Conservation (phyloP, 2,888 invertebrate genomes). For the Agrilus mali region DNA sequence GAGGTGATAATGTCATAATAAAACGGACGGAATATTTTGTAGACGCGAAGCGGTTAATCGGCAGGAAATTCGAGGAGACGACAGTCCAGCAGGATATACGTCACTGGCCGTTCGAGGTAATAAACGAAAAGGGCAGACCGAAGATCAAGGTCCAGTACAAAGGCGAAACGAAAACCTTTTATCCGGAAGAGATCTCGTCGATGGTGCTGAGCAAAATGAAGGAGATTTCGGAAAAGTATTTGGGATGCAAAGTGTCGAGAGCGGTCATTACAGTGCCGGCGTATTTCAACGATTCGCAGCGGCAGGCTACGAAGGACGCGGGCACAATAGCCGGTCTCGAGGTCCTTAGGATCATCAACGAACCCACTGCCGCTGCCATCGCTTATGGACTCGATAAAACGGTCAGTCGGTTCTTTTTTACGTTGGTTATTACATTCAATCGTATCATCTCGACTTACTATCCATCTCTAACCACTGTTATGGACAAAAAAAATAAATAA, state of each 20-base stretch:
- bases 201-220: conserved; percentile 51
- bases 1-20: not conserved
- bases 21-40: not conserved
- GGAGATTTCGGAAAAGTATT: conserved; percentile 36
- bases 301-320: conserved; percentile 57
- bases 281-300: conserved; percentile 53
- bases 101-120: conserved; percentile 49
- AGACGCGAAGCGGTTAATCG: conserved; percentile 55
- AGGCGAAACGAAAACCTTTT: conserved; percentile 33
- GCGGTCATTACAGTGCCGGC: conserved; percentile 48
- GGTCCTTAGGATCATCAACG: conserved; percentile 51
- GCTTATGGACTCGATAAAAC: conserved; percentile 46
- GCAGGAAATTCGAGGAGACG: conserved; percentile 48
- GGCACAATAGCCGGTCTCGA: conserved; percentile 49
- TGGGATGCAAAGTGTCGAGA: conserved; percentile 32
- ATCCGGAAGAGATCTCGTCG: conserved; percentile 39
- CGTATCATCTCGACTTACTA: no score
- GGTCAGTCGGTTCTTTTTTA: conserved; percentile 14
- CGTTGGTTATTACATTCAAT: no score
- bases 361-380: conserved; percentile 53
- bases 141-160: conserved; percentile 32
- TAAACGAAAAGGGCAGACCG: conserved; percentile 35
- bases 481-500: no score
- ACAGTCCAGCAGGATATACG: conserved; percentile 51
- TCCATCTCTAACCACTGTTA: no score